Base-by-base conservation (phyloP, 2,113 vertebrate genomes). In the Melanerpes formicivorus region DNA sequence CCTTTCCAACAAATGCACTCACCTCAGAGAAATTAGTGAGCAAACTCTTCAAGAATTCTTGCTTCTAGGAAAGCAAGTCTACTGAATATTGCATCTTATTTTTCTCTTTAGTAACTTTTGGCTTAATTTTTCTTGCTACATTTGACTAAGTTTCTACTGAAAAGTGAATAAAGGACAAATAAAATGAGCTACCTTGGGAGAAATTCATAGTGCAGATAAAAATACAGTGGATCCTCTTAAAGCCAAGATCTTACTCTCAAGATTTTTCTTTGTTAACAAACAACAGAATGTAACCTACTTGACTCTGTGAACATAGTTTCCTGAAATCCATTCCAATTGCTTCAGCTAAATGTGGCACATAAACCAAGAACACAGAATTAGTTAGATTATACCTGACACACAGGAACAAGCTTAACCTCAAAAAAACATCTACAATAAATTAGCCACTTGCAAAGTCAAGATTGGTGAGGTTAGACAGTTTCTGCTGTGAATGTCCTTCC, bases 1-100 rank as follows among this genome's bases (percentile, higher is more conserved):
- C 86, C 84, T 90, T 95, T 95, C 55, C 34, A 74, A 77, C 55
- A 92, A 93, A 71, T 11, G 26, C 18, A n/a, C 56, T 88, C 64
- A 32, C 67, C 60, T 85, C 62, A 58, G 67, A 93, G 74, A 90
- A 79, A 84, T 67, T 77, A 92, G 6, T n/a, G 42, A 84, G 48
- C 5, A 80, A 90, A 80, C 62, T 75, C 85, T 84, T 90, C 73
- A 87, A 44, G 50, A 75, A 58, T 27, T 93, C 90, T 64, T 90
- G 88, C 81, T 90, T 78, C 52, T 55, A 78, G 34, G 29, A 78
- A 87, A 87, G 6, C 18, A 83, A 77, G 26, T 63, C 37, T 66
- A 80, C 21, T 25, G 72, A 83, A 72, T 72, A 42, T 65, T 52
- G 9, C 27, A 42, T 46, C 6, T n/a, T 50, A 16, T 55, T 81